Evolutionary conservation across 2,888 invertebrate species (phyloP), one percentile per base, ranked within the genome.

Genomic region (Erpobdella octoculata): DNA sequence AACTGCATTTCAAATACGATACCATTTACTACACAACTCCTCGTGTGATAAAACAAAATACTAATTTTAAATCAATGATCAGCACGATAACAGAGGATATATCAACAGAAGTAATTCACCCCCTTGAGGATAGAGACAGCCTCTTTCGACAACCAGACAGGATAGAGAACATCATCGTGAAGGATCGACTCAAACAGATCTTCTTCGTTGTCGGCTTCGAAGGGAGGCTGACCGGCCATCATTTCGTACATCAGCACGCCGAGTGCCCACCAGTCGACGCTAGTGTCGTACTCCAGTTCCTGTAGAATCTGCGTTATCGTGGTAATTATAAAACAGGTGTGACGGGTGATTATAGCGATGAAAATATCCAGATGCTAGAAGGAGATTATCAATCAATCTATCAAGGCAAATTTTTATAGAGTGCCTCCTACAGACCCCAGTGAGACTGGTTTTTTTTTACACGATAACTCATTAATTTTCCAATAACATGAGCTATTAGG

Each of bases 201-300:
- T 84, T 98, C 97, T 85, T 98, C 98, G 86, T 97, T 97, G 85
- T 98, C 97, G 4, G 97, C 97, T 86, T 98, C 97, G 85, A 98
- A 98, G 18, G 97, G 97, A 73, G 97, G 97, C 85, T 98, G 97
- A 0, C 97, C 96, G 0, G 95, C 96, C 92, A 96, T 91, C 96
- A 97, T 97, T 87, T 97, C 96, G 85, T 97, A 97, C 91, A 96
- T 91, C 62, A 96, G 87, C 73, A 97, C 96, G 69, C 96, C 97
- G 76, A 97, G 87, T 75, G 96, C 96, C 96, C 96, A 97, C 86
- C 87, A 87, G 78, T 87, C 87, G 18, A 87, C 87, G 31, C 85
- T 85, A 8, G 86, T 84, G 73, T 86, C 86, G 78, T 87, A 87
- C 81, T 95, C 91, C 79, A 92, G 87, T 85, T 94, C 94, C 84